A percentile compares a stretch with the other conserved stretches of the same genome.
Evolutionary conservation across 2,888 invertebrate genomes (phyloP).

Genomic region (Graphium colonna): DNA sequence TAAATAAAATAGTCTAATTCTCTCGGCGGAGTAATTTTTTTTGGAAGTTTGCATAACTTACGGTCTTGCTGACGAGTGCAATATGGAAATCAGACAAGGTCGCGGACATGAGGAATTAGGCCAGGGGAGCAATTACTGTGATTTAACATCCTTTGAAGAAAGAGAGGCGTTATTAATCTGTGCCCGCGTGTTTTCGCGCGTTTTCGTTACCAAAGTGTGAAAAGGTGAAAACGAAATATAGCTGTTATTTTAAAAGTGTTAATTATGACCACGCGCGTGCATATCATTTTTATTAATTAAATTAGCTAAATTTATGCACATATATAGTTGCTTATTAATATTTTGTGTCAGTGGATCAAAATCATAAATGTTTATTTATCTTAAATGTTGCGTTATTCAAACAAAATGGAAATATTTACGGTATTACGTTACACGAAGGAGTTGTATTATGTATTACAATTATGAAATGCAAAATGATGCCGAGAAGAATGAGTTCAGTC

Average conservation of each 20-base stretch:
- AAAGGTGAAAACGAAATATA: neutral
- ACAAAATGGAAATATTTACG: no score
- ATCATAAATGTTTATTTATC: no score
- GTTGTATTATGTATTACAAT: no score
- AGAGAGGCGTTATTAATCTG: slow-evolving; percentile 14
- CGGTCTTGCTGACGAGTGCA: slow-evolving; percentile 33
- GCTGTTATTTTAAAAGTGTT: neutral
- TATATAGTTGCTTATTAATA: no score
- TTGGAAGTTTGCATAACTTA: slow-evolving; percentile 33
- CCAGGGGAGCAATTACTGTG: slow-evolving; percentile 33
- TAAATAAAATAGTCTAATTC: slow-evolving; percentile 46
- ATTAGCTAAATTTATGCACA: no score
- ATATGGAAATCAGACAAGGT: slow-evolving; percentile 39
- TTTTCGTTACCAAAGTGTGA: slow-evolving; percentile 10
- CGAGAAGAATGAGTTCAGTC: no score
- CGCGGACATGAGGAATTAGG: slow-evolving; percentile 37
- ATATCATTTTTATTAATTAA: neutral
- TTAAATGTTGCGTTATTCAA: no score
- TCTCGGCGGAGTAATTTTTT: slow-evolving; percentile 39
- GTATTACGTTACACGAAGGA: no score
- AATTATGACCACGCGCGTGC: neutral
- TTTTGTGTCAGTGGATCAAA: no score
- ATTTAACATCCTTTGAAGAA: slow-evolving; percentile 19
- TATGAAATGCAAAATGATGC: no score
- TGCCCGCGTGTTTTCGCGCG: slow-evolving; percentile 8